Evolutionary conservation across 2,797 vertebrate genomes (phyloP), one percentile per base, ranked within the genome.

Genomic region (Chelonia mydas): DNA sequence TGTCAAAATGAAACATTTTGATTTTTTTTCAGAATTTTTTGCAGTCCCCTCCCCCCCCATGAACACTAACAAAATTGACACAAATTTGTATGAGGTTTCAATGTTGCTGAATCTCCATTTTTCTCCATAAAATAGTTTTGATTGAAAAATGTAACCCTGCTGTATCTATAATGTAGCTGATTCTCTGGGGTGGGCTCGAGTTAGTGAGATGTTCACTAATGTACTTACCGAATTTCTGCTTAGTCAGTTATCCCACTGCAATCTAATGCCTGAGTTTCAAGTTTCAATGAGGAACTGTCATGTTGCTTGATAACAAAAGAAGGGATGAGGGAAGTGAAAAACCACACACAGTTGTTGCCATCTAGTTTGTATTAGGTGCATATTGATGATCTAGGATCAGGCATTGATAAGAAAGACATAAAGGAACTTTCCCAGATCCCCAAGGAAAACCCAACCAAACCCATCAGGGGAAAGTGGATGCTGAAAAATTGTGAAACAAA

Each of bases 351-450:
- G 57, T 78, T 96, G 84, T 96, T 92, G 84, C 84, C 92, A 90
- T 84, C 81, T 93, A 77, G 23, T 96, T 97, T 87, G 86, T 90
- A 54, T 55, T 79, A 90, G 93, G 87, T 0, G 61, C 72, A 86
- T n/a, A 83, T 1, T 92, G 94, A 93, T 16, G 89, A 91, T 47
- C 76, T 23, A 72, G 54, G 53, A 21, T 59, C 77, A 83, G 81
- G 80, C 0, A 8, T 23, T 95, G 93, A 96, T 90, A 97, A 90
- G 87, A 93, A 74, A 89, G n/a, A 19, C 61, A 41, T 25, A 11
- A 41, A 28, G 72, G 47, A 85, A 47, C 89, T 90, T 93, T 77
- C n/a, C 80, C 53, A 85, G 72, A 86, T 31, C 74, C 25, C 83
- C 51, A 50, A 57, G 17, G 49, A 84, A 57, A 72, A 80, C 9